Base-by-base conservation (phyloP, 2,113 vertebrate species). In the Ursus arctos region DNA sequence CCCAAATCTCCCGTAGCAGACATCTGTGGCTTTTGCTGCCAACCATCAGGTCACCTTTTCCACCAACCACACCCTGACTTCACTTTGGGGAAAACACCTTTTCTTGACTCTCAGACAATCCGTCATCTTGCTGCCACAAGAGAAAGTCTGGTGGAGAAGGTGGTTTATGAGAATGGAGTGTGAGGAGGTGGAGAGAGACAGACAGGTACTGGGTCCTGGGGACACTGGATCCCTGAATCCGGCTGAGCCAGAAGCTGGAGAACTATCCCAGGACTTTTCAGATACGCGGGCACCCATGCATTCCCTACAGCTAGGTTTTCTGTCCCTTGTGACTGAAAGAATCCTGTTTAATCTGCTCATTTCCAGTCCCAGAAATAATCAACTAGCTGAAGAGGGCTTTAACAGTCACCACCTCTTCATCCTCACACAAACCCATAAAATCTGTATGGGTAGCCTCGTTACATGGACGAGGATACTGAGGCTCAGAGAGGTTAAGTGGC, bases 401-500 rank as follows among this genome's bases (percentile, higher is more conserved):
- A 81, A 77, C 13, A 61, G 53, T 43, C 49, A 72, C 26, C 51
- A 16, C 49, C 59, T 76, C 67, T 57, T 65, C 40, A 59, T 83
- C 71, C 82, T 81, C 49, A 90, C 40, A 65, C 59, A 82, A 95
- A 74, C 15, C 55, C 69, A 9, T 15, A 94, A 92, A 92, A 92
- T 61, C 59, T 14, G 6, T 83, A 77, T 22, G 65, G 26, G 71
- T 19, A 26, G 31, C 40, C 22, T 85, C 53, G 91, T 55, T 84
- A 67, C 82, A 87, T 69, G 53, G 65, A 69, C 28, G 55, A 94
- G 22, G 53, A 84, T 13, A 65, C 31, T 59, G 96, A 97, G 92
- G 57, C 61, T 95, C 72, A 31, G 31, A 77, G n/a, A 24, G 18
- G 80, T 89, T 72, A 92, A 83, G 88, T 61, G 94, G 84, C 97